These are phyloP conservation scores for Aphidius gifuensis DNA, from an alignment of 1,140 invertebrate genomes.

Conservation along the genomic window DNA sequence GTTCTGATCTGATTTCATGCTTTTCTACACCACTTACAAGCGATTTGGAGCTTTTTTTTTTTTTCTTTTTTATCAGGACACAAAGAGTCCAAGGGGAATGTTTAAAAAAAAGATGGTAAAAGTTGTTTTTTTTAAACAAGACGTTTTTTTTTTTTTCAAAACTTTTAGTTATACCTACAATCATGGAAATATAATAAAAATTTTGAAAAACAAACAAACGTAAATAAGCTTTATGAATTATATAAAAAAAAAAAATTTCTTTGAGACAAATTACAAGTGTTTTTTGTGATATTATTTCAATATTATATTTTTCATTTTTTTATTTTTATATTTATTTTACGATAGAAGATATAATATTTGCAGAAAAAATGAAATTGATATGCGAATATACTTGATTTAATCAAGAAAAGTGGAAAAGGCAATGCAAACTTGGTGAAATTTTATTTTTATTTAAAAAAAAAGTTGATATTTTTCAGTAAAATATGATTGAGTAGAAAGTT, in stretches of 20 bases:
- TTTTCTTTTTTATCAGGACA: slow-evolving; percentile 6
- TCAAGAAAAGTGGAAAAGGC: slow-evolving; percentile 1
- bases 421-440: background rate
- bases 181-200: background rate
- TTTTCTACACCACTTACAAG: slow-evolving; percentile 9
- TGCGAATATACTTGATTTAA: background rate
- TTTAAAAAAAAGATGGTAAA: slow-evolving; percentile 1
- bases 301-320: background rate
- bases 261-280: background rate
- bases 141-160: background rate
- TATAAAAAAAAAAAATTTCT: background rate
- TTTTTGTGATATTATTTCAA: background rate
- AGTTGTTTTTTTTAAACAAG: background rate
- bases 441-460: background rate
- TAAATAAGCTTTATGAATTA: too few relatives aligned
- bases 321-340: background rate
- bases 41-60: background rate
- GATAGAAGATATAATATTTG: background rate
- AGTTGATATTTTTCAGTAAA: background rate
- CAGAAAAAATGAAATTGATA: background rate
- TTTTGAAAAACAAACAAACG: slow-evolving; percentile 1
- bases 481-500: slow-evolving; percentile 4
- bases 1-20: slow-evolving; percentile 6
- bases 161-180: background rate
- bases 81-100: background rate